A percentile compares a stretch with the other conserved stretches of the same genome.
phyloP scores from a whole-genome alignment of 2,113 vertebrate genomes.

The Tricholaema leucomelas region DNA sequence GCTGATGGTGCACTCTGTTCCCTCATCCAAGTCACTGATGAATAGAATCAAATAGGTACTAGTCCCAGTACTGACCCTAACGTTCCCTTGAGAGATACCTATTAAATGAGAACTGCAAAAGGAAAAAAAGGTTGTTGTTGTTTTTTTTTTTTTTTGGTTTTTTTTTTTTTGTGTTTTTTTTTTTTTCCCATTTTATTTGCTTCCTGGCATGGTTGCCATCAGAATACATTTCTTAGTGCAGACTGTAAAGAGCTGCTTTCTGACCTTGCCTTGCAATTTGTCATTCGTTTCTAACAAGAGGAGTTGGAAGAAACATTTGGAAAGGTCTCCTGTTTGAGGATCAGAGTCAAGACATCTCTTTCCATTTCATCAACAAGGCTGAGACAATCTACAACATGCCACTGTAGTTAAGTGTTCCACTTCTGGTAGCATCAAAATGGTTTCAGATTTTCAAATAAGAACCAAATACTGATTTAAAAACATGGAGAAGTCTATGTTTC shows the following conservation, averaged over 20 bases:
- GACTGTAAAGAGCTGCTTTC: background rate
- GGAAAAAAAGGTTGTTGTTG: background rate
- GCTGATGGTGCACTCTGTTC: too few species aligned
- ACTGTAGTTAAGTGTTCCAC: background rate
- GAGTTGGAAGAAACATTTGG: background rate
- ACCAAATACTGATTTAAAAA: background rate
- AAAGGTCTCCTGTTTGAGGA: background rate
- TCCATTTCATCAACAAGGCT: background rate
- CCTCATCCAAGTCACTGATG: too few species aligned
- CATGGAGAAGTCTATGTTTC: background rate
- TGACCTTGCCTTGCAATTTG: constrained; percentile 1
- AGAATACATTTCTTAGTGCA: background rate
- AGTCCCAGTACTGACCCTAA: too few species aligned
- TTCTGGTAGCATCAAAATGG: background rate
- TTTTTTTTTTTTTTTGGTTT: too few species aligned
- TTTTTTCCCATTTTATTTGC: background rate
- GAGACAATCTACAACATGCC: background rate
- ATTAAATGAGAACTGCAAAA: background rate
- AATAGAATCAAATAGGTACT: too few species aligned
- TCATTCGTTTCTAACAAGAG: background rate
- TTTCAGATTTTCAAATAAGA: background rate
- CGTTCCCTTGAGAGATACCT: background rate
- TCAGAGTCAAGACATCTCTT: background rate
- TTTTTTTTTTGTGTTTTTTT: background rate
- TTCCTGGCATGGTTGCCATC: background rate